Evolutionary conservation across 2,797 vertebrate genomes (phyloP), one percentile per base, ranked within the genome.

Genomic region (Eulemur coronatus): DNA sequence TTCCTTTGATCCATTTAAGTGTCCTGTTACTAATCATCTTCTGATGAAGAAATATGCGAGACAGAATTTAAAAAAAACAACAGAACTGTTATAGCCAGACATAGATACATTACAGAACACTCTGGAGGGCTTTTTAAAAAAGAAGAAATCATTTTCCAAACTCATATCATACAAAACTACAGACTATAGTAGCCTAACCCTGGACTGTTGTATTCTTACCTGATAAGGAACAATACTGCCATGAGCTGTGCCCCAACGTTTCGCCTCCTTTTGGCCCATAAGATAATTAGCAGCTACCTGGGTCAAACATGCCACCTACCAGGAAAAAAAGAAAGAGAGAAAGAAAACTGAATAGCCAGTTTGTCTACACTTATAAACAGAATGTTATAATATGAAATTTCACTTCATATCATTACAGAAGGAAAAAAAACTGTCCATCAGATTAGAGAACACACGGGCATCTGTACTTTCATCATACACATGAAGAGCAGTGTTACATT

Each of bases 141-240:
- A 96, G 96, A 96, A 76, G 38, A n/a, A 22, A 43, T 75, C 35
- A 72, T 61, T 88, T 95, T 69, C 72, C 91, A 63, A 24, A 81
- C 69, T 61, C 70, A 41, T 67, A 81, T 69, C 41, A 76, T 28
- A 84, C 14, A 96, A 97, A 98, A 91, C 35, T 38, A 43, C 11
- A 41, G 93, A 96, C 59, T 96, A n/a, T 1, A 96, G 48, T 13
- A 93, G 65, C 1, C 85, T 87, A 82, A 22, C 11, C 14, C n/a
- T 41, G 0, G 0, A 59, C 33, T 73, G 38, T 0, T 84, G 76
- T 94, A 87, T 57, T 52, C 98, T 98, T 98, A 99, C 99, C 99
- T 99, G 99, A 97, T 99, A 99, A 0, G 99, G 99, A 79, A 99
- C 99, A 95, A 99, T 99, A 98, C 99, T 99, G 95, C 99, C 99